Evolutionary conservation across 1,140 invertebrate genomes (phyloP), one percentile per base, ranked within the genome.

Genomic region (Pseudomyrmex dendroicus): DNA sequence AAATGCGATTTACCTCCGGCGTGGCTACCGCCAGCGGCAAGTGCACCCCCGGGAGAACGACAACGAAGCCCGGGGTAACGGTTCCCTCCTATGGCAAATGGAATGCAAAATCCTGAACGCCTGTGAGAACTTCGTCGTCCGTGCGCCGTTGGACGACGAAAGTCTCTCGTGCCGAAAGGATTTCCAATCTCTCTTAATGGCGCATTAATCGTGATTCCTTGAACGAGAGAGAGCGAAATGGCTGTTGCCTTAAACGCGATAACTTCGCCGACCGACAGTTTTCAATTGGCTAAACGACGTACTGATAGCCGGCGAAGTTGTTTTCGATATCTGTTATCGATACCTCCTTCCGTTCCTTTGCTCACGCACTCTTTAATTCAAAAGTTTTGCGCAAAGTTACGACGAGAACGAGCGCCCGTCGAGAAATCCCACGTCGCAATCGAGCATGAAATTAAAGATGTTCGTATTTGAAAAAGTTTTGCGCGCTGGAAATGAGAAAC

Each of bases 111-210:
- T 87, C 86, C 73, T 56, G 66, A 85, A 48, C 44, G 84, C 84
- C 80, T 72, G 85, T 68, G 84, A 76, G 72, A 89, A 86, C 85
- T 63, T 85, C 15, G 76, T 52, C 66, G 72, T 35, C 13, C 63
- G 63, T 78, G 59, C 74, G 68, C 70, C 83, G 70, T 67, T 72
- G 78, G 76, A 25, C 83, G 86, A 87, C 74, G 82, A 87, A 89
- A 87, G 87, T 89, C 72, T 86, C 88, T 54, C 35, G 44, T 20
- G 89, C 70, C 84, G 86, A 88, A 88, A 88, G 84, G 88, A 90
- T 90, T 90, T 90, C 86, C 89, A 89, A 89, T 90, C 89, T 86
- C 86, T 85, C 86, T 90, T 90, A 89, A 89, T 90, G 84, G 89
- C 68, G 76, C 86, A 89, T 90, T 88, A 89, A 89, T 90, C 86